Evolutionary conservation across 2,797 vertebrate genomes (phyloP).

Genomic region (Nothura maculosa): DNA sequence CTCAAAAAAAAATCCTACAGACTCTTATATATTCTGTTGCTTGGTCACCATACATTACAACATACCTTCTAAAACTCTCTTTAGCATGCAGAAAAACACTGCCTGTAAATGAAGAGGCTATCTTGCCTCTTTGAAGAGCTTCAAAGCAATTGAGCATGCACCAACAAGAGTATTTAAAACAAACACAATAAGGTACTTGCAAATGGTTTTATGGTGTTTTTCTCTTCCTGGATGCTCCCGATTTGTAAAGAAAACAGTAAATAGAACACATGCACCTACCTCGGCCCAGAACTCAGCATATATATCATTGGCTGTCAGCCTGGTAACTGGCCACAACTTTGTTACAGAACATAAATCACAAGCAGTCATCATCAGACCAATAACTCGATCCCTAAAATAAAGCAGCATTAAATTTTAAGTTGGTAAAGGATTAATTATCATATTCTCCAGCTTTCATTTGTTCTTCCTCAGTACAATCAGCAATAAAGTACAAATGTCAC

Average conservation of each 20-base stretch:
- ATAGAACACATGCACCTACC: constrained; percentile 81
- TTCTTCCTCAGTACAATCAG: background rate
- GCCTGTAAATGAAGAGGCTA: background rate
- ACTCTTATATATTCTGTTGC: background rate
- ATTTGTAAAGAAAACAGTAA: background rate
- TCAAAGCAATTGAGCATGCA: background rate
- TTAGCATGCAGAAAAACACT: background rate
- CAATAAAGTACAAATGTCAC: background rate
- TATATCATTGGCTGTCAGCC: constrained; percentile 95
- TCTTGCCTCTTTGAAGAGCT: background rate
- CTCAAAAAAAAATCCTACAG: background rate
- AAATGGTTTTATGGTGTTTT: background rate
- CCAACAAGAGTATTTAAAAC: background rate
- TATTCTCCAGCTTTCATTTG: background rate
- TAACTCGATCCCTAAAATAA: constrained; percentile 93
- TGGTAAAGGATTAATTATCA: background rate
- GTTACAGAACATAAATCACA: constrained; percentile 99
- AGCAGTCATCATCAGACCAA: constrained; percentile 99
- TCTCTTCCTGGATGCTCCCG: background rate
- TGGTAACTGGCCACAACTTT: constrained; percentile 95
- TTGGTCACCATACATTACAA: background rate
- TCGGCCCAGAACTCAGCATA: constrained; percentile 99
- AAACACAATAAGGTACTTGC: background rate
- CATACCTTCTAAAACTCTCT: background rate
- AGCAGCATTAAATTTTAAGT: background rate